These are phyloP conservation scores for Porites rus DNA, from an alignment of 92 coral and sea anemone species.

Conservation along the genomic window DNA sequence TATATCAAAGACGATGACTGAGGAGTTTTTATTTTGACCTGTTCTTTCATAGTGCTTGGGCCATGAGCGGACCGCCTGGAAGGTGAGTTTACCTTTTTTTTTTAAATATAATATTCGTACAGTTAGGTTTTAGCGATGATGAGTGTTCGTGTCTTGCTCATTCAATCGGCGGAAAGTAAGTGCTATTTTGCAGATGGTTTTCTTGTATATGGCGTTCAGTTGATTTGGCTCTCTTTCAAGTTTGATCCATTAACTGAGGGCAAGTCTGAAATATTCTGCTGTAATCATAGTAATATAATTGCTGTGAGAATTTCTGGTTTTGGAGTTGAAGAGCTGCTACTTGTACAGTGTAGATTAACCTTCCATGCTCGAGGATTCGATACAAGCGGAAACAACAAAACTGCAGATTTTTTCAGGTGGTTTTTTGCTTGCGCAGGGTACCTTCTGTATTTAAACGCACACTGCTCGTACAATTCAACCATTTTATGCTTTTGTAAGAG, in stretches of 20 bases:
- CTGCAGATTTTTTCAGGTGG: constrained; percentile 27
- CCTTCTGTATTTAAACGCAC: constrained; percentile 8
- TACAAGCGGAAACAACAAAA: not conserved
- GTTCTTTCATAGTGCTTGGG: constrained; percentile 73
- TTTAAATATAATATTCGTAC: not conserved
- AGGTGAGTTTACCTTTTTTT: constrained; percentile 59
- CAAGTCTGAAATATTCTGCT: not conserved
- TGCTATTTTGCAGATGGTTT: not conserved
- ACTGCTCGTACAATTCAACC: not conserved
- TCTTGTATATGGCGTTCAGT: not conserved
- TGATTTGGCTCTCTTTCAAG: not conserved
- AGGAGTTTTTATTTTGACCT: constrained; percentile 40
- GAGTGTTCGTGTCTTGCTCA: not conserved
- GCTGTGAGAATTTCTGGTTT: not conserved
- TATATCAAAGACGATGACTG: constrained; percentile 44
- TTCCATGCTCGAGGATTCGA: not conserved
- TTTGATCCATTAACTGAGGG: not conserved
- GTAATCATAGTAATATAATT: not conserved
- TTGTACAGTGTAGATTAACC: not conserved
- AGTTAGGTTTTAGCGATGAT: not conserved
- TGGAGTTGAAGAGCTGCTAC: not conserved
- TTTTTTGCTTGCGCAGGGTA: constrained; percentile 24
- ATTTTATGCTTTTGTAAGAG: not conserved
- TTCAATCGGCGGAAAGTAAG: constrained; percentile 9
- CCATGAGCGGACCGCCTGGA: constrained; percentile 89